Evolutionary conservation across 92 coral and sea anemone species (phyloP).

Genomic region (Umimayanthus kanabou): DNA sequence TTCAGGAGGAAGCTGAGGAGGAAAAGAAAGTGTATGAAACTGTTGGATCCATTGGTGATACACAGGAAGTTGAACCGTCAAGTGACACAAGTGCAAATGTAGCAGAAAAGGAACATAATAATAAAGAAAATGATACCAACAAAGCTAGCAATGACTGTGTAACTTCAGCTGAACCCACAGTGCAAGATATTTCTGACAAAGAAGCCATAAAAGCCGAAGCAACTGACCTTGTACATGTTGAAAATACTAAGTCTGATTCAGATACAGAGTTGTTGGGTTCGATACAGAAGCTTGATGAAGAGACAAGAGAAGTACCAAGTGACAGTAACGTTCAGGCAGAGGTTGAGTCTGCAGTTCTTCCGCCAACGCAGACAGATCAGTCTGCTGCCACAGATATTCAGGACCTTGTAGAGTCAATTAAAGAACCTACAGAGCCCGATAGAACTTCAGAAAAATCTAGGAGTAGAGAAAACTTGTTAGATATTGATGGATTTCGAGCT

Average conservation of each 20-base stretch:
- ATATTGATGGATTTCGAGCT: conserved; percentile 5
- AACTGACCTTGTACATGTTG: conserved; percentile 1
- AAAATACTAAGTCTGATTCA: conserved; percentile 20
- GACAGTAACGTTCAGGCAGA: conserved; percentile 8
- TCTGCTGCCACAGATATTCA: conserved; percentile 6
- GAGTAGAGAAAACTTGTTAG: conserved; percentile 29
- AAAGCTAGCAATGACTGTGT: not conserved
- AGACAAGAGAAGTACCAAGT: conserved; percentile 6
- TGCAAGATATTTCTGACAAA: not conserved
- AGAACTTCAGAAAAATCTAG: conserved; percentile 28
- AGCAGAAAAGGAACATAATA: conserved; percentile 13
- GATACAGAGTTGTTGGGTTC: conserved; percentile 17
- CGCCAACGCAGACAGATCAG: not conserved
- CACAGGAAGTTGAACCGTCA: not conserved
- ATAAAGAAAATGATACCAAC: not conserved
- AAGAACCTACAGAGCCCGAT: conserved; percentile 26
- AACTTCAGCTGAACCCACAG: not conserved
- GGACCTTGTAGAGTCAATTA: conserved; percentile 31
- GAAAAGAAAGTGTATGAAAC: not conserved
- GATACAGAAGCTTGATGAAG: conserved; percentile 21
- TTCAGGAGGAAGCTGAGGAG: conserved; percentile 23
- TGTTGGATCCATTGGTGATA: not conserved
- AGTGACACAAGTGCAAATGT: not conserved
- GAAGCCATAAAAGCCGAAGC: not conserved
- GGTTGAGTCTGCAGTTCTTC: not conserved